Base-by-base conservation (phyloP, 2,797 vertebrate genomes). In the Philypnodon macrostomus region DNA sequence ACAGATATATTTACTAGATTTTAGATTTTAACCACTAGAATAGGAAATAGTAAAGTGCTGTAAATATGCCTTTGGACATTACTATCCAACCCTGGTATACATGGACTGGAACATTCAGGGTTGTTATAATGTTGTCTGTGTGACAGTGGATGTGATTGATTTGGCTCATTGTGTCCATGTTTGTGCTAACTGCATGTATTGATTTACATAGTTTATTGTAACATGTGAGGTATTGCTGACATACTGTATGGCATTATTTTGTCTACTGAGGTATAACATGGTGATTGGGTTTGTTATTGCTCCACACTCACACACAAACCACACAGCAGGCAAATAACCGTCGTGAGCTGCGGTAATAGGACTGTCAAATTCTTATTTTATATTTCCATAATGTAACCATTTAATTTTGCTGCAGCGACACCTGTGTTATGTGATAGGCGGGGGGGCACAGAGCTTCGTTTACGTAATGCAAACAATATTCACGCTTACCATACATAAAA, bases 331-430 rank as follows among this genome's bases (percentile, higher is more conserved):
- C 29, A 11, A 38, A 17, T 12, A 17, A 10, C 7, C 24, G 27
- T 37, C 13, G 13, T 55, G 13, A 23, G 16, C 26, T 38, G 26
- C 23, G 30, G 37, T 11, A 24, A 4, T 60, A 47, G 41, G 18
- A 42, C 32, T 44, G 58, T 38, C 50, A 35, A 34, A 39, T 40
- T 34, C 5, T 8, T 26, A 5, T 31, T 48, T 47, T 13, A 32
- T 33, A 18, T 33, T 7, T 9, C 38, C 32, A 7, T 4, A 36
- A 19, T 40, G n/a, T 18, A 11, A 26, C 7, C 37, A 7, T 41
- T 26, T 26, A 16, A 19, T 36, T 5, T 7, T 16, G 50, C 14
- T 12, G 4, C n/a, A 37, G 15, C 13, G 36, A 5, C 18, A 12
- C 12, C 29, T 23, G 29, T 13, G 13, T 23, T 23, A 11, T 14